These are phyloP conservation scores for Philopedon plagiatum DNA, from an alignment of 2,888 invertebrate genomes.

Conservation along the genomic window DNA sequence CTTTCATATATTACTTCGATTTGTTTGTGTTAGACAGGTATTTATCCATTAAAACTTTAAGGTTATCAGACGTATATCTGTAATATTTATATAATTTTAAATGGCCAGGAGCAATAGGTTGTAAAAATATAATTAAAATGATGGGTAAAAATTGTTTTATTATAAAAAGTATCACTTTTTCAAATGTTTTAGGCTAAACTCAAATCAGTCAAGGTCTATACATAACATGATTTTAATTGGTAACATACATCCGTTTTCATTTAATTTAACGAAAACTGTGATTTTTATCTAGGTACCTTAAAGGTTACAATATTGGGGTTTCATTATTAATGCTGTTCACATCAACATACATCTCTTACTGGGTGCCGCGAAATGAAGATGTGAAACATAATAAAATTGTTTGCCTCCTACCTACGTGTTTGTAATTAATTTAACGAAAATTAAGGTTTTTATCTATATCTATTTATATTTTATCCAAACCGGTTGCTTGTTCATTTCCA, in stretches of 20 bases:
- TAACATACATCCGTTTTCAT: not conserved
- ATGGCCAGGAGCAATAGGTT: not conserved
- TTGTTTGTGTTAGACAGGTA: slow-evolving; percentile 39
- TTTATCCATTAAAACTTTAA: slow-evolving; percentile 34
- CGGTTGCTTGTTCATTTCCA: not conserved
- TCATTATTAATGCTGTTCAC: too few species aligned
- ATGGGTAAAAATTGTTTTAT: not conserved
- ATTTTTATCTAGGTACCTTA: too few species aligned
- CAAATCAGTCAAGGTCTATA: not conserved
- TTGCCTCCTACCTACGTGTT: too few species aligned
- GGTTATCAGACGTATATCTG: slow-evolving; percentile 6
- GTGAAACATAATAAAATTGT: too few species aligned
- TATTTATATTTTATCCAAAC: not conserved
- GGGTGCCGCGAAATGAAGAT: too few species aligned
- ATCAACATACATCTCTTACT: too few species aligned
- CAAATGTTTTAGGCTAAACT: not conserved
- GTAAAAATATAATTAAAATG: not conserved
- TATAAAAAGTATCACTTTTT: not conserved
- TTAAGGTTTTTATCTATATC: too few species aligned
- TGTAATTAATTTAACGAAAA: too few species aligned
- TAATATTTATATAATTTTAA: slow-evolving; percentile 15
- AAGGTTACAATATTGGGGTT: too few species aligned
- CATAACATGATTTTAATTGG: not conserved
- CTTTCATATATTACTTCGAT: slow-evolving; percentile 37
- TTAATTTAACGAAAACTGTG: too few species aligned